These are phyloP conservation scores for Iphiclides podalirius DNA, from an alignment of 2,888 invertebrate species.

Conservation along the genomic window DNA sequence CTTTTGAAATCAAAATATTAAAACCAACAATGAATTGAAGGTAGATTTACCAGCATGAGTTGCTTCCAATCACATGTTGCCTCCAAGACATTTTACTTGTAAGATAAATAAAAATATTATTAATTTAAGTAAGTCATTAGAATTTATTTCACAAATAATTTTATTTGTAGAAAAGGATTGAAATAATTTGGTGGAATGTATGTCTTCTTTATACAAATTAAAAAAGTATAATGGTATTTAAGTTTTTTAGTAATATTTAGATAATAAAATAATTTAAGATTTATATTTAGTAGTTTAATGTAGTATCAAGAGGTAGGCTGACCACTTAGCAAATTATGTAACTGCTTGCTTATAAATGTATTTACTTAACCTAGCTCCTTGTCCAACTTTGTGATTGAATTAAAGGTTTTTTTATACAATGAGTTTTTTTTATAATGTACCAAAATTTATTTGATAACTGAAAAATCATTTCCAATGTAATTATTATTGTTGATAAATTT, in stretches of 20 bases:
- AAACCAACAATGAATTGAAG: no score
- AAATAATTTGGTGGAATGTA: no score
- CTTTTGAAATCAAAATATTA: not conserved
- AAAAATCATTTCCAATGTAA: no score
- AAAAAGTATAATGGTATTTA: no score
- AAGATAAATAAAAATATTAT: not conserved
- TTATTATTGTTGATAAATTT: no score
- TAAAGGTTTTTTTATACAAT: not conserved
- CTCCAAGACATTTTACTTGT: not conserved
- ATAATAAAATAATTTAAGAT: not conserved
- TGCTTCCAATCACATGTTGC: constrained; percentile 1
- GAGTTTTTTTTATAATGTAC: not conserved
- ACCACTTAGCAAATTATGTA: not conserved
- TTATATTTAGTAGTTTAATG: not conserved
- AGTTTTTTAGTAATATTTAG: not conserved
- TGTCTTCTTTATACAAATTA: no score
- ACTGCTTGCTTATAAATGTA: not conserved
- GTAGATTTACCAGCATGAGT: not conserved
- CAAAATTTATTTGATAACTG: not conserved
- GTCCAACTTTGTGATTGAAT: not conserved
- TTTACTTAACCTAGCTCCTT: not conserved
- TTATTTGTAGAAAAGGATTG: no score
- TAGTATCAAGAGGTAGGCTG: not conserved
- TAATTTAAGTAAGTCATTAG: not conserved
- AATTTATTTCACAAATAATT: not conserved